phyloP scores from a whole-genome alignment of 2,797 vertebrate species.

The Melanotaenia nigrans region DNA sequence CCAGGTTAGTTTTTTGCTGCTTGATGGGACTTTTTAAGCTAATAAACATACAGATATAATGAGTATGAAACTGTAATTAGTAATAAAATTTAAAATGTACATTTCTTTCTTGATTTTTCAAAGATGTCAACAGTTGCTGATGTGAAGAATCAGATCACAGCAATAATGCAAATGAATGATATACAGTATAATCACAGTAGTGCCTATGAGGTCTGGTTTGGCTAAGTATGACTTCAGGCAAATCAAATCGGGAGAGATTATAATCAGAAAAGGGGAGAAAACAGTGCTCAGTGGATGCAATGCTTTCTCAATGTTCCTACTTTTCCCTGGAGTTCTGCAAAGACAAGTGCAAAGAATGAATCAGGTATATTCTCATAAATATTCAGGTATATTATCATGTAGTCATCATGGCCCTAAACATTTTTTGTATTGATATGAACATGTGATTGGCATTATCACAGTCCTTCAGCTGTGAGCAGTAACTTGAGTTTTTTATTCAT shows the following conservation, averaged over 20 bases:
- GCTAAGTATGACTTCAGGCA: constrained; percentile 34
- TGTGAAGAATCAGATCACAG: constrained; percentile 21
- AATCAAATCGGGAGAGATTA: constrained; percentile 66
- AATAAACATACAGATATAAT: background rate
- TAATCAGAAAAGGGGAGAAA: constrained; percentile 48
- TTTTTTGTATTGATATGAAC: constrained; percentile 11
- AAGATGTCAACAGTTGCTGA: constrained; percentile 10
- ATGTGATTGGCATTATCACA: background rate
- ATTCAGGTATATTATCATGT: constrained; percentile 41
- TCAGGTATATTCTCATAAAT: constrained; percentile 26
- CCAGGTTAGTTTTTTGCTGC: background rate
- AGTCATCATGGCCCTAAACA: constrained; percentile 29
- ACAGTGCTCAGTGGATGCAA: constrained; percentile 21
- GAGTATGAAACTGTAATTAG: background rate
- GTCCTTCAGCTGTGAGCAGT: constrained; percentile 6
- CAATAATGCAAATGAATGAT: constrained; percentile 28
- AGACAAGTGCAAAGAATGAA: constrained; percentile 40
- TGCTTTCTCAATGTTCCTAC: constrained; percentile 18
- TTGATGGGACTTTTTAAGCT: background rate
- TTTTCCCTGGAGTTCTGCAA: constrained; percentile 19
- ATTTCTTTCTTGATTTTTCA: background rate
- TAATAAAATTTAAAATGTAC: background rate
- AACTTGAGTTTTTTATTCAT: background rate
- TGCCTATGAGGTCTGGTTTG: constrained; percentile 39
- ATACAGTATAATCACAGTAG: constrained; percentile 34